Conservation (phyloP, 2,888 invertebrate species). For the Spisula subtruncata region DNA sequence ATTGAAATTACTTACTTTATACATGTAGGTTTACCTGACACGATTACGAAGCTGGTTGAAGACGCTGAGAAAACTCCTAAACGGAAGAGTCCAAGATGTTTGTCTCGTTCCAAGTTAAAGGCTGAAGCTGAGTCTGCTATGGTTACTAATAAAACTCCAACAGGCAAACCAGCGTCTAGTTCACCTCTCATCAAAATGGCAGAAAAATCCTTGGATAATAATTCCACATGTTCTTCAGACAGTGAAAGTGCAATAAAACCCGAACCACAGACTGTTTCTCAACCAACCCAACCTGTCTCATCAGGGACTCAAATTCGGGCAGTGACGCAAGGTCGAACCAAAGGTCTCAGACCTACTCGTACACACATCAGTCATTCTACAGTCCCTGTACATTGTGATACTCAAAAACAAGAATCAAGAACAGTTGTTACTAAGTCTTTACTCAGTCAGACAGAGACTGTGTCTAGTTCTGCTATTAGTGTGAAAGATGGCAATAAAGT, state of each 20-base stretch:
- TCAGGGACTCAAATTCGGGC: constrained; percentile 32
- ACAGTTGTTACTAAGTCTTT: constrained; percentile 14
- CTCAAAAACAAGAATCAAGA: not conserved
- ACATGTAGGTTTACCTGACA: constrained; percentile 30
- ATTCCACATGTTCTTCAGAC: not conserved
- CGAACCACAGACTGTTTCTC: not conserved
- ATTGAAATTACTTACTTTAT: not conserved
- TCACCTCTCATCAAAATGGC: constrained; percentile 19
- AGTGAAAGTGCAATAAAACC: constrained; percentile 13
- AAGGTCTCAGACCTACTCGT: constrained; percentile 50
- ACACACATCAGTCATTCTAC: constrained; percentile 8
- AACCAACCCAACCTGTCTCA: constrained; percentile 27
- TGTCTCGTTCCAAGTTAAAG: constrained; percentile 54
- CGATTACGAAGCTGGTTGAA: constrained; percentile 32
- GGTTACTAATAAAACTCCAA: not conserved
- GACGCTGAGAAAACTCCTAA: constrained; percentile 62
- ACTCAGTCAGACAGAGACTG: constrained; percentile 9
- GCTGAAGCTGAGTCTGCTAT: constrained; percentile 7
- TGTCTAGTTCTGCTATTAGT: constrained; percentile 5
- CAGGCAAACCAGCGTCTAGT: not conserved
- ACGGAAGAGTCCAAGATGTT: constrained; percentile 61
- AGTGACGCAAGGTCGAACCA: constrained; percentile 37
- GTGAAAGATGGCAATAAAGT: not conserved
- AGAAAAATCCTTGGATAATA: constrained; percentile 5
- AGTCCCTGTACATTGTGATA: constrained; percentile 48